phyloP scores from a whole-genome alignment of 2,113 vertebrate species.

The Lonchura striata region DNA sequence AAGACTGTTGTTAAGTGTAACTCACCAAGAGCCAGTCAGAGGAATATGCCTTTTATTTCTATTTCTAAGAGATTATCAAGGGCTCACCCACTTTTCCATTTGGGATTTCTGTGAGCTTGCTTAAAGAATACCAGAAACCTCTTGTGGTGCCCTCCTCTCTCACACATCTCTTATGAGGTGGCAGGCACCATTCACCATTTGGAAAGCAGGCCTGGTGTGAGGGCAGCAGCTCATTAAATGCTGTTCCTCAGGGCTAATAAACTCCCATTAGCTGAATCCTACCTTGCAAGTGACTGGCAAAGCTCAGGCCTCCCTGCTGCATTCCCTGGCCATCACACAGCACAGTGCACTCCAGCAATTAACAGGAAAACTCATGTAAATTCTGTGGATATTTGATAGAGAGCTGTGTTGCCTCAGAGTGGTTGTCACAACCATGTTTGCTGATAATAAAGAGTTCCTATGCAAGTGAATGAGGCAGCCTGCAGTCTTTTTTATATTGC shows the following conservation, averaged over 20 bases:
- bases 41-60: not conserved
- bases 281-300: conserved; percentile 20
- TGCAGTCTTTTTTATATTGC: conserved; percentile 17
- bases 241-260: conserved; percentile 35
- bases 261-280: not conserved
- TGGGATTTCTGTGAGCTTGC: not conserved
- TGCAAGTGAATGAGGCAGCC: conserved; percentile 3
- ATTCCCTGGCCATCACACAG: conserved; percentile 27
- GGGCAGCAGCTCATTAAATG: conserved; percentile 40
- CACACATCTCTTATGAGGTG: not conserved
- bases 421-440: conserved; percentile 33
- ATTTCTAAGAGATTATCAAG: not conserved
- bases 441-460: not conserved
- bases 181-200: not conserved
- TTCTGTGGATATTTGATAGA: conserved; percentile 45
- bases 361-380: not conserved
- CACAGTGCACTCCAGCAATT: not conserved
- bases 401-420: not conserved
- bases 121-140: not conserved
- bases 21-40: not conserved
- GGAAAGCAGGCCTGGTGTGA: not conserved
- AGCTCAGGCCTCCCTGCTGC: conserved; percentile 24
- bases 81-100: not conserved
- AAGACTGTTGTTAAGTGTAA: not conserved
- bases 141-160: not conserved